Conservation (phyloP, 2,113 vertebrate species). For the Rissa tridactyla region DNA sequence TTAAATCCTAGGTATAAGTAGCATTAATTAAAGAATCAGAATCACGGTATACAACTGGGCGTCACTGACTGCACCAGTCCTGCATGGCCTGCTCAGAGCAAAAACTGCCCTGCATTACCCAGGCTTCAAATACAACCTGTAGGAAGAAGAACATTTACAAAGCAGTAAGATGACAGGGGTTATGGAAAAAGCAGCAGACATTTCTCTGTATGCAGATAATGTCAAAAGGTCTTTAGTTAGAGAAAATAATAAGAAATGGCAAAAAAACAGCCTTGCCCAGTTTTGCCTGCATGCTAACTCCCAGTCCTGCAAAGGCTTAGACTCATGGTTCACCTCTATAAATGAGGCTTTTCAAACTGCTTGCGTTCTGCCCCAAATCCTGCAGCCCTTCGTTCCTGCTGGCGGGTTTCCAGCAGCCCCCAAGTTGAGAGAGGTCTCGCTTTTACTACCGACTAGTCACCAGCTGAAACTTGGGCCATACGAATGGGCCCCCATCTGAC, state of each 20-base stretch:
- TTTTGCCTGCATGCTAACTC: background rate
- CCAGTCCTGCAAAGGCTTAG: background rate
- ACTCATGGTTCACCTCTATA: background rate
- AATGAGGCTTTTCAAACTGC: background rate
- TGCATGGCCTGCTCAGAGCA: background rate
- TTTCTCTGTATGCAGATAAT: background rate
- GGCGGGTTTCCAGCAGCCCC: background rate
- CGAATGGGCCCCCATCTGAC: conserved; percentile 4
- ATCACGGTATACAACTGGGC: background rate
- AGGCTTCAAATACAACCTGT: background rate
- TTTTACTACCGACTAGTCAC: background rate
- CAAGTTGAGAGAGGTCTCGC: background rate
- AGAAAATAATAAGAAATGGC: background rate
- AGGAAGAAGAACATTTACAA: background rate
- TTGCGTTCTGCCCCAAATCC: background rate
- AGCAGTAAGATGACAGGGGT: background rate
- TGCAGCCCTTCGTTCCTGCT: background rate
- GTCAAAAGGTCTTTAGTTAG: background rate
- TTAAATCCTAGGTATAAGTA: background rate
- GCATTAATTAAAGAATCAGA: background rate
- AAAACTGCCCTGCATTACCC: background rate
- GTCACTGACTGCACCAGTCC: background rate
- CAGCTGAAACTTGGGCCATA: background rate
- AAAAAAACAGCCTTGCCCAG: background rate
- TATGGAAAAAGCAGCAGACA: background rate